Percentiles rank a stretch among this genome's conserved stretches.
Conservation (phyloP, 2,797 vertebrate species). For the Pogoniulus pusillus region DNA sequence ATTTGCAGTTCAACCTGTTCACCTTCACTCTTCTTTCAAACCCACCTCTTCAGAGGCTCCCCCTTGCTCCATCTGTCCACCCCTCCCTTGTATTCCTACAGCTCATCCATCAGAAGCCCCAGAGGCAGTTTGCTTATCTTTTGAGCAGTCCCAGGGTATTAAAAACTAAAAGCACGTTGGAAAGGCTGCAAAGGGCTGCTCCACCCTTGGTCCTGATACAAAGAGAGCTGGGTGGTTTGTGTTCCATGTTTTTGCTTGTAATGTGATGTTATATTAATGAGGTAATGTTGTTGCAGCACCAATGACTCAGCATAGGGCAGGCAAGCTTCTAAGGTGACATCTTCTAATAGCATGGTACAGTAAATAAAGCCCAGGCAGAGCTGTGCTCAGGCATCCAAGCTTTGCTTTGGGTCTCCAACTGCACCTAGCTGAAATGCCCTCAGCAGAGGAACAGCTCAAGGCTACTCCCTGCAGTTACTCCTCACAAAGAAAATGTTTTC, state of each 20-base stretch:
- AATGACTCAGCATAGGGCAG: background rate
- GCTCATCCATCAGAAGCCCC: rapidly evolving
- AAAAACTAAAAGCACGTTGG: background rate
- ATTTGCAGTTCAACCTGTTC: background rate
- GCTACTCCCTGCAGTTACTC: background rate
- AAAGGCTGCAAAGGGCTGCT: background rate
- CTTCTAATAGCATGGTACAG: background rate
- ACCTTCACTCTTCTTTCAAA: background rate
- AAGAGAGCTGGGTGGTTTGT: background rate
- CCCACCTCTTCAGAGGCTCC: background rate
- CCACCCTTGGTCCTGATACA: background rate
- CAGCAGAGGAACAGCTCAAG: background rate
- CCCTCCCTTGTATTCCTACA: background rate
- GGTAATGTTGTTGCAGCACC: slow-evolving; percentile 42
- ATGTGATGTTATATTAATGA: slow-evolving; percentile 29
- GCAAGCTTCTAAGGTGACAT: background rate
- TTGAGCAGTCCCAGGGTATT: background rate
- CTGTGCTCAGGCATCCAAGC: background rate
- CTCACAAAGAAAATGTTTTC: background rate
- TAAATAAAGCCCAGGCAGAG: background rate
- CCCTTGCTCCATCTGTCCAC: background rate
- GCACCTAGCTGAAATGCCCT: background rate
- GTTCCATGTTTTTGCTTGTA: background rate
- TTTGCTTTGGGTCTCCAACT: background rate
- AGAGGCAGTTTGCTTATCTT: background rate